A percentile compares a stretch with the other conserved stretches of the same genome.
phyloP scores from a whole-genome alignment of 2,113 vertebrate genomes.

The Syngnathoides biaculeatus region DNA sequence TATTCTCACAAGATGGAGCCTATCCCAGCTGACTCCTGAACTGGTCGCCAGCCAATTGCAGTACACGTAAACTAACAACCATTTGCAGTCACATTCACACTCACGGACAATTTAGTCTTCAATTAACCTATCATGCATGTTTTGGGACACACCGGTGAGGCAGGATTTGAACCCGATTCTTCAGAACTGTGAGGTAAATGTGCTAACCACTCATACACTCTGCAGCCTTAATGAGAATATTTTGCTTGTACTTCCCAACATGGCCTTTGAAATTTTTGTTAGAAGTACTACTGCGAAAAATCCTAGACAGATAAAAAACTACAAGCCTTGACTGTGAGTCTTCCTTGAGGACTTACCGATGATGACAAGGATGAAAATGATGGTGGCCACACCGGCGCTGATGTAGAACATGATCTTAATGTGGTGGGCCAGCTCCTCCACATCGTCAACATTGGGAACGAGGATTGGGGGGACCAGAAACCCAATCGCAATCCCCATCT shows the following conservation, averaged over 20 bases:
- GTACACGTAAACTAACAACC: too few species aligned
- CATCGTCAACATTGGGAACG: constrained; percentile 82
- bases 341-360: constrained; percentile 76
- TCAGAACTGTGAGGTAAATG: too few species aligned
- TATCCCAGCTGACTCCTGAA: too few species aligned
- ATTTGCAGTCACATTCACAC: too few species aligned
- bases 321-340: background rate
- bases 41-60: too few species aligned
- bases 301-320: background rate
- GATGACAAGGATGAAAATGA: constrained; percentile 85
- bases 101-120: too few species aligned
- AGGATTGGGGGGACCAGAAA: constrained; percentile 91
- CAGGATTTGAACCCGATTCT: too few species aligned
- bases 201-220: too few species aligned
- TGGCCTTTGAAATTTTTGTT: constrained; percentile 12
- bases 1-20: too few species aligned
- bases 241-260: constrained; percentile 3
- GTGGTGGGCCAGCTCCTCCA: constrained; percentile 78
- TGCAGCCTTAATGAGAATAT: background rate
- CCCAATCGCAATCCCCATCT: constrained; percentile 88
- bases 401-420: constrained; percentile 94
- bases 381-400: constrained; percentile 81
- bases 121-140: too few species aligned
- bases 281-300: constrained; percentile 10
- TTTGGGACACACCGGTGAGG: too few species aligned